Evolutionary conservation across 2,113 vertebrate genomes (phyloP).

Genomic region (Leptobrachium leishanense): DNA sequence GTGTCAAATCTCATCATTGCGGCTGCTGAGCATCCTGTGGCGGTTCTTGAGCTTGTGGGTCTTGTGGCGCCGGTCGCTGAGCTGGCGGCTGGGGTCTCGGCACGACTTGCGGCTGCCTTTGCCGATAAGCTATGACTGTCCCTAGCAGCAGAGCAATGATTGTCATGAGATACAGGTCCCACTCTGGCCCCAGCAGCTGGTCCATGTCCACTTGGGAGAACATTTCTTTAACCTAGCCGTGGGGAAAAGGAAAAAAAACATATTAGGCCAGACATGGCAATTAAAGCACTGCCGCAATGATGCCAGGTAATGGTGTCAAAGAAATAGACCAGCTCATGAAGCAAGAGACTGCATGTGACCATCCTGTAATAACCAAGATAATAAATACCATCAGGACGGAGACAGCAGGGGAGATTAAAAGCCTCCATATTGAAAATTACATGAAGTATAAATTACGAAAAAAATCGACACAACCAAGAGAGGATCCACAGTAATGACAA

Average conservation of each 20-base stretch:
- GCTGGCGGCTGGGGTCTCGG: slow-evolving; percentile 56
- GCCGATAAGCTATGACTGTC: slow-evolving; percentile 93
- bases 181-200: slow-evolving; percentile 93
- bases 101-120: slow-evolving; percentile 89
- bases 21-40: slow-evolving; percentile 49
- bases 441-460: no score
- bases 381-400: no score
- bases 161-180: slow-evolving; percentile 99
- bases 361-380: no score
- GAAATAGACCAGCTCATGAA: no score
- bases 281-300: no score
- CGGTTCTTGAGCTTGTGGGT: slow-evolving; percentile 63
- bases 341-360: no score
- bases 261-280: neutral
- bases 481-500: no score
- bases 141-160: slow-evolving; percentile 92
- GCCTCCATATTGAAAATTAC: no score
- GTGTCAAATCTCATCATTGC: slow-evolving; percentile 43
- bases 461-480: no score
- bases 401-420: no score
- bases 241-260: slow-evolving; percentile 13
- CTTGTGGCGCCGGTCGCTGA: slow-evolving; percentile 64
- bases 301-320: no score
- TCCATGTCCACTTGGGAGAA: slow-evolving; percentile 90
- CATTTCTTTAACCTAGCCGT: slow-evolving; percentile 79